Evolutionary conservation across 2,888 invertebrate genomes (phyloP).

Genomic region (Colletes collaris): DNA sequence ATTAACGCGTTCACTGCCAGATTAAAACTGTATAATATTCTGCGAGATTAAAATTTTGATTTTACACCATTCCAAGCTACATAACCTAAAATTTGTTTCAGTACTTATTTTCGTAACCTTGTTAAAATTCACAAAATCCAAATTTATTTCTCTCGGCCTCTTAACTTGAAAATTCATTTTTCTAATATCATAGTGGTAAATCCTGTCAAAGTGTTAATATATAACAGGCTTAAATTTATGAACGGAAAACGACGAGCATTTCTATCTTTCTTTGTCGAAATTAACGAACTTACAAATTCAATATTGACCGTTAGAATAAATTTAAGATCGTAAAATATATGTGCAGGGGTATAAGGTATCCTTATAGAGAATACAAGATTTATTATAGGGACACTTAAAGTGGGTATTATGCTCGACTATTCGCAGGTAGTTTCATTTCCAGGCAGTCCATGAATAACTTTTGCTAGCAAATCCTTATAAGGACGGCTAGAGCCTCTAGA

Average conservation of each 20-base stretch:
- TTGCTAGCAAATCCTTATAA: not conserved
- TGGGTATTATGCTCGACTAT: not conserved
- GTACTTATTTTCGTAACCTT: no score
- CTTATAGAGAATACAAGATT: not conserved
- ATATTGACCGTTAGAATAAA: not conserved
- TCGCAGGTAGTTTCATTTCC: conserved; percentile 29
- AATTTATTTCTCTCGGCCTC: no score
- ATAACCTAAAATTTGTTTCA: no score
- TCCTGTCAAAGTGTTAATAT: no score
- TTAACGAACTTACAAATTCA: not conserved
- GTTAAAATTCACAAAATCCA: no score
- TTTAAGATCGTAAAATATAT: not conserved
- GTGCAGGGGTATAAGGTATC: not conserved
- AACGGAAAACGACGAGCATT: not conserved
- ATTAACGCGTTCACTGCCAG: no score
- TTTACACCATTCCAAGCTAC: no score
- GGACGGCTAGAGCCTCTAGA: not conserved
- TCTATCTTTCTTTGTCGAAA: not conserved
- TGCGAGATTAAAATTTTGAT: no score
- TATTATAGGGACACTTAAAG: not conserved
- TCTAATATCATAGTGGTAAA: no score
- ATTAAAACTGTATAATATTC: no score
- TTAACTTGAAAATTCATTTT: no score
- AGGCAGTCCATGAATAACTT: conserved; percentile 15
- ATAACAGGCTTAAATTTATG: no score